Evolutionary conservation across 2,113 vertebrate species (phyloP).

Genomic region (Oryzias javanicus): DNA sequence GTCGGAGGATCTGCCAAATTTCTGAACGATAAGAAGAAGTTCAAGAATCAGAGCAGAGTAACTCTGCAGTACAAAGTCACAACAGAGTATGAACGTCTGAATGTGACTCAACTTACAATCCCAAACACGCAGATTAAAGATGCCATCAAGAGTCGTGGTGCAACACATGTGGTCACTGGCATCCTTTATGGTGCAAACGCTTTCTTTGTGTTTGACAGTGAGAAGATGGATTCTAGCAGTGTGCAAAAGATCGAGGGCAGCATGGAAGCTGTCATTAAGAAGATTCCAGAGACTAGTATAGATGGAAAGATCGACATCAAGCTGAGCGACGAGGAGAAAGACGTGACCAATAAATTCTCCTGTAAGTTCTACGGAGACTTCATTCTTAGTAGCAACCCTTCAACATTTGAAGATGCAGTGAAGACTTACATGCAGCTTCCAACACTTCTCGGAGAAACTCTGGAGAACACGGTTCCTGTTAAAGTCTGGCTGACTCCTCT

Average conservation of each 20-base stretch:
- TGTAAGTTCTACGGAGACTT: conserved; percentile 29
- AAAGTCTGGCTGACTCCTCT: conserved; percentile 12
- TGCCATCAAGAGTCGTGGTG: not conserved
- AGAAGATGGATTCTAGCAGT: conserved; percentile 1
- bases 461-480: conserved; percentile 7
- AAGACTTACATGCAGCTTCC: conserved; percentile 2
- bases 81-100: conserved; percentile 14
- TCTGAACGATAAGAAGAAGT: conserved; percentile 13
- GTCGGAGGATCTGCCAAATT: conserved; percentile 15
- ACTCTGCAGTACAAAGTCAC: conserved; percentile 30
- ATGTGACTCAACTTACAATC: accelerated
- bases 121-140: accelerated
- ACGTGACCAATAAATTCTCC: not conserved
- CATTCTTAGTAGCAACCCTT: not conserved
- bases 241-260: not conserved
- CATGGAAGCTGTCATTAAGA: conserved; percentile 23
- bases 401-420: conserved; percentile 15
- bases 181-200: too few relatives aligned
- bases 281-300: not conserved
- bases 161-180: conserved; percentile 34
- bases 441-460: not conserved
- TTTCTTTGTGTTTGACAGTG: not conserved
- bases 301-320: accelerated
- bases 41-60: conserved; percentile 6
- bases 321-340: conserved; percentile 2